These are phyloP conservation scores for Micrastur ruficollis DNA, from an alignment of 2,797 vertebrate species.

Conservation along the genomic window DNA sequence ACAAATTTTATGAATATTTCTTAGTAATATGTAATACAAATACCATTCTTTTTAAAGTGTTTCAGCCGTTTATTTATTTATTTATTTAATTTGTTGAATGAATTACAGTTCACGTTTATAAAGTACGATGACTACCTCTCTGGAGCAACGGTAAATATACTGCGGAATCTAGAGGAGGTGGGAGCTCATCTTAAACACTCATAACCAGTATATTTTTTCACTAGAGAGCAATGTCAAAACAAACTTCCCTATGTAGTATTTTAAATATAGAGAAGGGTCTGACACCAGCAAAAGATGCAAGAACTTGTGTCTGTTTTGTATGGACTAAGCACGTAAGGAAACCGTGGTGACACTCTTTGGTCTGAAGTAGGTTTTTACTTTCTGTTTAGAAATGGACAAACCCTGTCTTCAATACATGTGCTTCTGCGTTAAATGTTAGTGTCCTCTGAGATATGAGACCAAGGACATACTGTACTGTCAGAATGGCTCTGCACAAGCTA, in stretches of 20 bases:
- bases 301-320: background rate
- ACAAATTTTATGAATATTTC: background rate
- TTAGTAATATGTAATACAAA: conserved; percentile 1
- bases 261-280: background rate
- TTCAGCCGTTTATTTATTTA: background rate
- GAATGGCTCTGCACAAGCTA: background rate
- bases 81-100: background rate
- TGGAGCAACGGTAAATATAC: background rate
- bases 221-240: background rate
- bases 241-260: background rate
- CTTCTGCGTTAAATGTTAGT: background rate
- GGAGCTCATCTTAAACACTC: background rate
- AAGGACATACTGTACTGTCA: background rate
- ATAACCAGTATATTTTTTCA: background rate
- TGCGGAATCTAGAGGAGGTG: background rate
- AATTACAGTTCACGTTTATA: background rate
- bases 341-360: fast-evolving
- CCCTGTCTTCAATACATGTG: fast-evolving
- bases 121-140: background rate
- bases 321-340: background rate
- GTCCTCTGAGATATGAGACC: background rate
- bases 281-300: background rate
- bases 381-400: background rate
- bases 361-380: background rate
- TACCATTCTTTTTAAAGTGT: background rate